Percentiles rank a stretch among this genome's conserved stretches.
phyloP scores from a whole-genome alignment of 2,113 vertebrate species.

The Heteronetta atricapilla region DNA sequence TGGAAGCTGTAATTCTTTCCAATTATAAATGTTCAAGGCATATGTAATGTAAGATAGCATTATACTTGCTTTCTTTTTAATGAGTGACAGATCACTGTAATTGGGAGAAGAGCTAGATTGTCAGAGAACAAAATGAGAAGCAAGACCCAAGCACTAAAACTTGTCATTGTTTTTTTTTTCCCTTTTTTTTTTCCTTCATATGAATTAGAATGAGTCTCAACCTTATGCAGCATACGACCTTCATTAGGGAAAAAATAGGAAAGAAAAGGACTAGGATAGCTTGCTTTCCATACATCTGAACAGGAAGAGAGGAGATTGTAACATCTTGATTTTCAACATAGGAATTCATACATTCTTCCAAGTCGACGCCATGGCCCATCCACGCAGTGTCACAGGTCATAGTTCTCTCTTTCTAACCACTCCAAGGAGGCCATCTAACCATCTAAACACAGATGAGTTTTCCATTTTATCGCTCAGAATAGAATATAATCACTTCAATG shows the following conservation, averaged over 20 bases:
- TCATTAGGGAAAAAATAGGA: rapidly evolving
- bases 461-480: not conserved
- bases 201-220: not conserved
- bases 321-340: not conserved
- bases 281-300: not conserved
- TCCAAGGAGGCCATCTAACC: not conserved
- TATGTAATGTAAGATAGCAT: conserved; percentile 42
- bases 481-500: not conserved
- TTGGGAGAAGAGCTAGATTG: conserved; percentile 3
- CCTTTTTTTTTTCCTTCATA: not conserved
- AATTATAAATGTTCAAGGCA: conserved; percentile 49
- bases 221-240: not conserved
- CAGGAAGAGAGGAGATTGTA: not conserved
- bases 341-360: not conserved
- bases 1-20: conserved; percentile 69
- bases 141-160: not conserved
- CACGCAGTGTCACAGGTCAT: not conserved
- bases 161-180: not conserved
- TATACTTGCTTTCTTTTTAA: conserved; percentile 54
- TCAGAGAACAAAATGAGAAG: not conserved
- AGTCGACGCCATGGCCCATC: not conserved
- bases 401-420: not conserved
- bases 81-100: conserved; percentile 60
- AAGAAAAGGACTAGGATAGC: not conserved
- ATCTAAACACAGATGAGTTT: not conserved